Evolutionary conservation across 2,888 invertebrate genomes (phyloP), one percentile per base, ranked within the genome.

Genomic region (Xylota sylvarum): DNA sequence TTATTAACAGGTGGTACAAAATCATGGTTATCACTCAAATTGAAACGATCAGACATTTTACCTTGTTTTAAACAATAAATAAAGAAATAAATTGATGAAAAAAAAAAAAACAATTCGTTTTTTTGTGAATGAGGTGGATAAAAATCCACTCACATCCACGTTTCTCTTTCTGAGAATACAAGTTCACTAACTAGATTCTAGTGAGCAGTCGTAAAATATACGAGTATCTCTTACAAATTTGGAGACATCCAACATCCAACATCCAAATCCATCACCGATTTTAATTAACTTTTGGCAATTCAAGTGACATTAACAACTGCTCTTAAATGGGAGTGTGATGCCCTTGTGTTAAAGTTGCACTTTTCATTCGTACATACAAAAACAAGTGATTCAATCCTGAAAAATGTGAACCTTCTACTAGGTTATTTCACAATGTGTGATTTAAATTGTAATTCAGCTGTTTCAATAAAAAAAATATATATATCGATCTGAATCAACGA

Each of bases 231-330:
- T 52, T 69, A 70, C 84, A 35, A 64, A 80, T 80, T 76, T 74
- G 84, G 84, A 35, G 2, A 69, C 55, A 64, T 73, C 64, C 7
- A 76, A 69, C 55, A 64, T 73, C 64, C 7, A 76, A 12, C 60
- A 73, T 77, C 82, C 82, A 82, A 77, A 77, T 82, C 14, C 52
- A 82, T 73, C 67, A 58, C 35, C 60, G 37, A 82, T 86, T 86
- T 82, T 73, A 86, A 86, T 86, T 14, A 43, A 69, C 50, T 82
- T 86, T 78, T 69, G 72, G 86, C 56, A 69, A 77, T 73, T 73
- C 86, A 69, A 86, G 43, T 86, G 82, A 56, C 77, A 82, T 86
- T 78, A 82, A 56, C 77, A 65, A 64, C 73, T 58, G 4, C 55
- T 67, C 48, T 46, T 43, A 80, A 62, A 60, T 50, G 56, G 56